A percentile compares a stretch with the other conserved stretches of the same genome.
phyloP scores from a whole-genome alignment of 2,797 vertebrate species.

The Poeciliopsis turneri region DNA sequence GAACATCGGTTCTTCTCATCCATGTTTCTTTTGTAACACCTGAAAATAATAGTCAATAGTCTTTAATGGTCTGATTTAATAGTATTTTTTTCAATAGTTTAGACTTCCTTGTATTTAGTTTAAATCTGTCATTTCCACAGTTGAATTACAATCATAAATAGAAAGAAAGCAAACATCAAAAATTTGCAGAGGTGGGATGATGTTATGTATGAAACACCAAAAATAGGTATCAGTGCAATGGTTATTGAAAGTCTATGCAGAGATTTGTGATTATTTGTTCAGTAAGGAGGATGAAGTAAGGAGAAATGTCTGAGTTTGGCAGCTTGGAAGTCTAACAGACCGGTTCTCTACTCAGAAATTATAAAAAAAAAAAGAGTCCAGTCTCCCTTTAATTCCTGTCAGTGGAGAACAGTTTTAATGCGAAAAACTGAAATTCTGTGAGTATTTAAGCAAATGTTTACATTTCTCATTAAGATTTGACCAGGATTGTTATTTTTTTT shows the following conservation, averaged over 20 bases:
- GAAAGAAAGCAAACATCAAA: not conserved
- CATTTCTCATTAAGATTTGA: not conserved
- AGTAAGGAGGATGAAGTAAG: not conserved
- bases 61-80: no score
- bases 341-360: no score
- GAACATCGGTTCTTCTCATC: constrained; percentile 5
- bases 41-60: not conserved
- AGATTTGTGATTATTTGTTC: not conserved
- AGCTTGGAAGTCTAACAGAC: not conserved
- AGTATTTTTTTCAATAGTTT: not conserved
- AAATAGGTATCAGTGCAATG: not conserved
- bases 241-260: not conserved
- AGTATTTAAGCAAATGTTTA: not conserved
- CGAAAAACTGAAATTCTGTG: not conserved
- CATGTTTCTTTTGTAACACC: constrained; percentile 28
- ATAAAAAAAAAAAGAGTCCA: no score
- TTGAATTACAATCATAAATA: not conserved
- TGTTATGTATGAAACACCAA: not conserved
- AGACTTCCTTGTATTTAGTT: not conserved
- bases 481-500: not conserved
- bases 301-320: not conserved
- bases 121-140: not conserved
- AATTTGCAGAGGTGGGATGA: not conserved
- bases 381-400: not conserved
- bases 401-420: not conserved